These are phyloP conservation scores for Hormaphis cornu DNA, from an alignment of 1,140 invertebrate species.

Conservation along the genomic window DNA sequence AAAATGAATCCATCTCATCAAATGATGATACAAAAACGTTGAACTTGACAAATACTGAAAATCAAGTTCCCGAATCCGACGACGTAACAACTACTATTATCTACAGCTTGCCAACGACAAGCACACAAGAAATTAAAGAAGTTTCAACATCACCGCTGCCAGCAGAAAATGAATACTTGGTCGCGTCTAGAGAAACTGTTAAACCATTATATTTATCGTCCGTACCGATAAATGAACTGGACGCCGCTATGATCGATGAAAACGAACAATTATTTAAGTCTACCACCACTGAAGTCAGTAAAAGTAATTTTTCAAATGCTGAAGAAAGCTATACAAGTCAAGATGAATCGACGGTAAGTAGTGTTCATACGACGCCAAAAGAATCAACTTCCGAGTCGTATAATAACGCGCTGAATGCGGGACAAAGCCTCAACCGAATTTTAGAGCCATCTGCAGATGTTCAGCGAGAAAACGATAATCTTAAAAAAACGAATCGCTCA, in stretches of 20 bases:
- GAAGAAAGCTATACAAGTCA: not conserved
- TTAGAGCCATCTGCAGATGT: not conserved
- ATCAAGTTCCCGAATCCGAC: not conserved
- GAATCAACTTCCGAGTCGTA: not conserved
- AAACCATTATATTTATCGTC: not conserved
- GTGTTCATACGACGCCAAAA: not conserved
- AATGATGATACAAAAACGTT: not conserved
- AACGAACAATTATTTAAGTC: not conserved
- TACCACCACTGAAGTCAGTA: not conserved
- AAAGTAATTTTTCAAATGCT: not conserved
- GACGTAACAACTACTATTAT: not conserved
- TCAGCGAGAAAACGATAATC: not conserved
- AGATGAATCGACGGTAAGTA: not conserved
- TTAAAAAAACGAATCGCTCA: not conserved
- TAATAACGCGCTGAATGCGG: not conserved
- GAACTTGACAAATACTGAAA: not conserved
- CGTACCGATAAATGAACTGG: not conserved
- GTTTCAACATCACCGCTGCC: not conserved
- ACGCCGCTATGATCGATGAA: not conserved
- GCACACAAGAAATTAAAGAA: not conserved
- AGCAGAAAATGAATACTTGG: not conserved
- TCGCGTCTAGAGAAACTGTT: not conserved
- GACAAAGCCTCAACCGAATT: not conserved
- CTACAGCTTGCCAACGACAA: not conserved
- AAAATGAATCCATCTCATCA: not conserved